Base-by-base conservation (phyloP, 2,113 vertebrate genomes). In the Epinephelus fuscoguttatus region DNA sequence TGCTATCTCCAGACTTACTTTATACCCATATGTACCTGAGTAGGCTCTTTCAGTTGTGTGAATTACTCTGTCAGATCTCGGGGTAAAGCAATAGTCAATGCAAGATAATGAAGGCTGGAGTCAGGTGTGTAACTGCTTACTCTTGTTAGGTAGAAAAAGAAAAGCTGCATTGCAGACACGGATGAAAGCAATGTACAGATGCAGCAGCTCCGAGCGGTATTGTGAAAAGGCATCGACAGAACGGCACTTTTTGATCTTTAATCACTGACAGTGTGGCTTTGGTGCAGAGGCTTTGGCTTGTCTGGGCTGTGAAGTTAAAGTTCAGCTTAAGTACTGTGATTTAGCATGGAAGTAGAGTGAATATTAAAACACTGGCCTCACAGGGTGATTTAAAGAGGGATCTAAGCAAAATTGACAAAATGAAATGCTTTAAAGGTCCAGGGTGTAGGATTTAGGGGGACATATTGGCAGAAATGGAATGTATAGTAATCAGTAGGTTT, bases 51-150 rank as follows among this genome's bases (percentile, higher is more conserved):
- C 23, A 66, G 11, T 30, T 71, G 56, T 13, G 12, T 27, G 4
- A 55, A 7, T 55, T 2, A 2, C 13, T 21, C 21, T 56, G 40
- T 40, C 11, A 23, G 69, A 61, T 69, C 8, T 21, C 47, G 17
- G 21, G 37, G 11, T 27, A 62, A 64, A 73, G 42, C 15, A 82
- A 67, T 19, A 42, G 63, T 57, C 68, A 23, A 75, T 71, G 63
- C 12, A 66, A 73, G 76, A 75, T 70, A 81, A 80, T 45, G 19
- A 83, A 62, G 6, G 1, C 14, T 56, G n/a, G 73, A 83, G 82
- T 84, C 81, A 63, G 78, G 68, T 59, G 30, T 8, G 66, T 56
- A 62, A 18, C 17, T 19, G 49, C 57, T 80, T 80, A 53, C 30
- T 66, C 52, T 23, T 42, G 57, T 70, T 60, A 15, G 14, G 57